These are phyloP conservation scores for Crocuta crocuta DNA, from an alignment of 2,113 vertebrate genomes.

Conservation along the genomic window DNA sequence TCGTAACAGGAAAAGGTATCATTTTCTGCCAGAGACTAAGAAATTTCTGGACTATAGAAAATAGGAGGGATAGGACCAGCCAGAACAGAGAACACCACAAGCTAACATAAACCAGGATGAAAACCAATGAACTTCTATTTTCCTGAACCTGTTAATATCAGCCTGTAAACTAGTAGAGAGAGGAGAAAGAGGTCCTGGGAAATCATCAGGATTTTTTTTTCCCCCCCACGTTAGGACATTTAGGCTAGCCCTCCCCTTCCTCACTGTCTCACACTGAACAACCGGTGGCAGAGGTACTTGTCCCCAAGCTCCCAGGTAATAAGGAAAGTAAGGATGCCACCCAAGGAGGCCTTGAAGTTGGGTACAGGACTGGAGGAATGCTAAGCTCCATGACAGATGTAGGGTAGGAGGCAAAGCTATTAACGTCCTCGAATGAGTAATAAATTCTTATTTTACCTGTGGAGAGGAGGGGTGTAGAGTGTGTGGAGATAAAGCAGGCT, in stretches of 20 bases:
- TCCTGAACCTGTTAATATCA: neutral
- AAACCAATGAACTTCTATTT: neutral
- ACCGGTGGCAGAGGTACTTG: neutral
- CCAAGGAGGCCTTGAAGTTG: neutral
- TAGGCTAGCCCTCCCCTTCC: neutral
- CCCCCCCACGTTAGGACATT: neutral
- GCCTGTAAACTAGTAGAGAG: neutral
- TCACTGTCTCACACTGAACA: neutral
- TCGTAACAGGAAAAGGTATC: neutral
- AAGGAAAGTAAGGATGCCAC: neutral
- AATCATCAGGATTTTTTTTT: neutral
- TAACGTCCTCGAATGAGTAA: neutral
- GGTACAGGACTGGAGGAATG: neutral
- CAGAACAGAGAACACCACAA: neutral
- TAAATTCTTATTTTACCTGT: neutral
- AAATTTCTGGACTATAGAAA: neutral
- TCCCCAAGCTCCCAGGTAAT: neutral
- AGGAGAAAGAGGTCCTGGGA: neutral
- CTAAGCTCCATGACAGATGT: neutral
- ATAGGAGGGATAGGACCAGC: neutral
- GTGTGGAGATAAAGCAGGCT: neutral
- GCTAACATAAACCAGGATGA: neutral
- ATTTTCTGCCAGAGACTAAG: slow-evolving; percentile 26
- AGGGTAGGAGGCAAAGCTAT: neutral
- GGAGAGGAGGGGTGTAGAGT: neutral